These are phyloP conservation scores for Propithecus coquereli DNA, from an alignment of 2,113 vertebrate species.

Conservation along the genomic window DNA sequence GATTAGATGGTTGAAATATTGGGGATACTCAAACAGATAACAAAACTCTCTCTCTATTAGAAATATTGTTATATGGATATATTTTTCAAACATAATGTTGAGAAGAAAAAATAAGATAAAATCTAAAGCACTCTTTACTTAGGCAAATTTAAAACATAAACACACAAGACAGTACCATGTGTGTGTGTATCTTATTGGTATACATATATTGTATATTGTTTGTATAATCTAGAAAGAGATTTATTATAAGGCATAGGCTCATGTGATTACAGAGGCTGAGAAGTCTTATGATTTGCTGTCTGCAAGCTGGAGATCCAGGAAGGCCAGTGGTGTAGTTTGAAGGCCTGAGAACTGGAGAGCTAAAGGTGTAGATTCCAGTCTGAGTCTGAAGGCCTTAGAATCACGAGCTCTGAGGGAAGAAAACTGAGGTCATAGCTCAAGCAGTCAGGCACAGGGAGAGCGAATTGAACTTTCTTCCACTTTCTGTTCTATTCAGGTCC, in stretches of 20 bases:
- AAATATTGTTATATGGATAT: neutral
- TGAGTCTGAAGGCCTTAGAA: neutral
- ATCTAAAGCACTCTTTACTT: neutral
- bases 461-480: neutral
- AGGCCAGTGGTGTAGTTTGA: neutral
- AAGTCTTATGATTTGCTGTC: neutral
- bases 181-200: neutral
- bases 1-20: neutral
- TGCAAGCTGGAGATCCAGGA: neutral
- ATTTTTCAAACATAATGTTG: neutral
- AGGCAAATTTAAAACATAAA: slow-evolving; percentile 15
- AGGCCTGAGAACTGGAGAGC: neutral
- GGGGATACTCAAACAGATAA: neutral
- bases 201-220: neutral
- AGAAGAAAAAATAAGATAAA: neutral
- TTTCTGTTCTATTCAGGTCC: neutral
- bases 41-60: neutral
- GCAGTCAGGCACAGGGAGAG: neutral
- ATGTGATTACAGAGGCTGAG: neutral
- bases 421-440: neutral
- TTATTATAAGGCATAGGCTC: neutral
- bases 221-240: neutral
- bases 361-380: neutral
- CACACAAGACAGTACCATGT: neutral
- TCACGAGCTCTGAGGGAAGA: too few relatives aligned